Percentiles rank a stretch among this genome's conserved stretches.
These are phyloP conservation scores for Fistularia commersonii DNA, from an alignment of 2,797 vertebrate genomes.

Conservation along the genomic window DNA sequence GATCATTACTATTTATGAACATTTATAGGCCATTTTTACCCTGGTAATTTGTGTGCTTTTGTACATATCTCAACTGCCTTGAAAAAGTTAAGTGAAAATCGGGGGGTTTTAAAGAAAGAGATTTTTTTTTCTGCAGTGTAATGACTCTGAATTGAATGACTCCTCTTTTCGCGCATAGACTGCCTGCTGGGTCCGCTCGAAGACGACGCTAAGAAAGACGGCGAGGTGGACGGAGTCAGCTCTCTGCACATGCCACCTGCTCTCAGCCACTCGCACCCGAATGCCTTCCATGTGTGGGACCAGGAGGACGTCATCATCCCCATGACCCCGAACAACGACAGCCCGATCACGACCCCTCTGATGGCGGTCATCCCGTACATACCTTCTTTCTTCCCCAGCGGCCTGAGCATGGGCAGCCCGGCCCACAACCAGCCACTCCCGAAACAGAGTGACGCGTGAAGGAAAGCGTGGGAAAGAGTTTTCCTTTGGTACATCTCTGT, in stretches of 20 bases:
- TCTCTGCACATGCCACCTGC: constrained; percentile 50
- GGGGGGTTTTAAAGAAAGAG: too few relatives aligned
- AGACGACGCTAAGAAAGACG: constrained; percentile 55
- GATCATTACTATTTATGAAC: too few relatives aligned
- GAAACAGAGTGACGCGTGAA: constrained; percentile 51
- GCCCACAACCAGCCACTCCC: constrained; percentile 36
- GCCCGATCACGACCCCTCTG: constrained; percentile 60
- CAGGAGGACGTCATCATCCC: constrained; percentile 74
- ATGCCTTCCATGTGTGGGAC: constrained; percentile 78
- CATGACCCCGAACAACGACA: constrained; percentile 34
- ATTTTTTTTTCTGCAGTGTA: too few relatives aligned
- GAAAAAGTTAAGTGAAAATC: too few relatives aligned
- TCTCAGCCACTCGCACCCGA: constrained; percentile 64
- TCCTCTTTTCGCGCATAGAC: constrained; percentile 52
- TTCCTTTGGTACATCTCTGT: not conserved
- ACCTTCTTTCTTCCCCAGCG: constrained; percentile 67
- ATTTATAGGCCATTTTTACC: too few relatives aligned
- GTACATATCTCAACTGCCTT: too few relatives aligned
- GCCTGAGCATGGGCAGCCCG: constrained; percentile 53
- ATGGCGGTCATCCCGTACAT: constrained; percentile 70
- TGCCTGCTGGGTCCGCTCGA: constrained; percentile 75
- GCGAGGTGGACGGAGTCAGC: constrained; percentile 32
- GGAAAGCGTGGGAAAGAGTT: not conserved
- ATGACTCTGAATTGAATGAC: too few relatives aligned
- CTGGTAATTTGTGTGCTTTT: too few relatives aligned